Percentiles rank a stretch among this genome's conserved stretches.
phyloP scores from a whole-genome alignment of 1,140 invertebrate species.

The Trichogramma pretiosum region DNA sequence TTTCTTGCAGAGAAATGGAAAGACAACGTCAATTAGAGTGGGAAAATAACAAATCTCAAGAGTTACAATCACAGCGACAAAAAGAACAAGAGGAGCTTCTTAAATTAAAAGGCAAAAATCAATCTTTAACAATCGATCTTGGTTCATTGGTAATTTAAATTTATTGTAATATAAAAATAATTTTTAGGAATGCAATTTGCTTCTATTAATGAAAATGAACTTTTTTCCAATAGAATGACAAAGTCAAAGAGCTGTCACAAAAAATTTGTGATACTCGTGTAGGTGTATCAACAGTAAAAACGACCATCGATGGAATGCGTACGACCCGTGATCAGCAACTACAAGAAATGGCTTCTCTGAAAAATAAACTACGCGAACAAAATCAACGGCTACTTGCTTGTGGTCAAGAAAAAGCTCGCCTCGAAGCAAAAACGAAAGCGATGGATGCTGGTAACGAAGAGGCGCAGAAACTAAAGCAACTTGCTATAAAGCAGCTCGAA shows the following conservation, averaged over 20 bases:
- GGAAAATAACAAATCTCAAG: constrained; percentile 86
- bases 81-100: constrained; percentile 82
- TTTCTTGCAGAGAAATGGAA: constrained; percentile 71
- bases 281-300: constrained; percentile 85
- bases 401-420: constrained; percentile 73
- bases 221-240: constrained; percentile 54
- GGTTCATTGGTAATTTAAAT: constrained; percentile 54
- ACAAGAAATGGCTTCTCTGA: constrained; percentile 79
- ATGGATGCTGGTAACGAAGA: constrained; percentile 47
- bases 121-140: constrained; percentile 74
- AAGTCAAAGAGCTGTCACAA: constrained; percentile 76
- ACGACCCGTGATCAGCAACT: constrained; percentile 81
- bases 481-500: constrained; percentile 75
- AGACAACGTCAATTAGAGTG: constrained; percentile 90
- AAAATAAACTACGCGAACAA: constrained; percentile 75
- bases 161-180: neutral
- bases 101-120: constrained; percentile 82
- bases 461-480: constrained; percentile 65
- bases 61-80: constrained; percentile 75
- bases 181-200: constrained; percentile 1
- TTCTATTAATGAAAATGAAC: constrained; percentile 14
- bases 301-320: constrained; percentile 94
- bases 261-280: constrained; percentile 82
- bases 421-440: constrained; percentile 66
- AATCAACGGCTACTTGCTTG: constrained; percentile 69